A percentile compares a stretch with the other conserved stretches of the same genome.
Conservation (phyloP, 1,140 invertebrate species). For the Trachymyrmex septentrionalis region DNA sequence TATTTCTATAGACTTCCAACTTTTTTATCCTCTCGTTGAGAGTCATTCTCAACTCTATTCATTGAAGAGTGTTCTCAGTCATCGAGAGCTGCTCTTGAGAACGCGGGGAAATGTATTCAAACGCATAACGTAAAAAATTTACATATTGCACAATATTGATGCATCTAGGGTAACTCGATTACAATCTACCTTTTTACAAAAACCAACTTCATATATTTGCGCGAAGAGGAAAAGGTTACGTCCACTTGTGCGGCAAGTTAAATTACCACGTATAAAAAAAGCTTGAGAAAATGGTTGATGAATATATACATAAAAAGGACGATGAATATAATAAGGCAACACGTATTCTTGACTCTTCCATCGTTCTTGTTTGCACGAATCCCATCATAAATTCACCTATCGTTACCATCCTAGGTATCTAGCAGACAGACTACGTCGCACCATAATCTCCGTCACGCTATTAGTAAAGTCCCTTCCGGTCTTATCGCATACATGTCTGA, state of each 20-base stretch:
- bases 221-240: neutral
- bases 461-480: conserved; percentile 25
- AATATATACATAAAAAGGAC: neutral
- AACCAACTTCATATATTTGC: neutral
- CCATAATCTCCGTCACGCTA: conserved; percentile 40
- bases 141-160: conserved; percentile 22
- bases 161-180: conserved; percentile 20
- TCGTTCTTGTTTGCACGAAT: conserved; percentile 1
- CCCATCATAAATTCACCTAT: conserved; percentile 2
- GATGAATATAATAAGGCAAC: neutral
- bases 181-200: neutral
- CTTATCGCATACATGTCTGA: conserved; percentile 24
- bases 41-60: conserved; percentile 35
- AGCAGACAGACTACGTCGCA: conserved; percentile 1
- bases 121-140: conserved; percentile 28
- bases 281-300: neutral
- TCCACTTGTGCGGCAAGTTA: neutral
- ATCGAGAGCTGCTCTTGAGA: conserved; percentile 25
- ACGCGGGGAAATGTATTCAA: neutral
- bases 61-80: conserved; percentile 36
- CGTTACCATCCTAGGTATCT: conserved; percentile 29
- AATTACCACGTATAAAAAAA: conserved; percentile 28
- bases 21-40: conserved; percentile 44
- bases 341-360: neutral
- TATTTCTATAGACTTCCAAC: conserved; percentile 44